Base-by-base conservation (phyloP, 2,888 invertebrate genomes). In the Euphydryas editha region DNA sequence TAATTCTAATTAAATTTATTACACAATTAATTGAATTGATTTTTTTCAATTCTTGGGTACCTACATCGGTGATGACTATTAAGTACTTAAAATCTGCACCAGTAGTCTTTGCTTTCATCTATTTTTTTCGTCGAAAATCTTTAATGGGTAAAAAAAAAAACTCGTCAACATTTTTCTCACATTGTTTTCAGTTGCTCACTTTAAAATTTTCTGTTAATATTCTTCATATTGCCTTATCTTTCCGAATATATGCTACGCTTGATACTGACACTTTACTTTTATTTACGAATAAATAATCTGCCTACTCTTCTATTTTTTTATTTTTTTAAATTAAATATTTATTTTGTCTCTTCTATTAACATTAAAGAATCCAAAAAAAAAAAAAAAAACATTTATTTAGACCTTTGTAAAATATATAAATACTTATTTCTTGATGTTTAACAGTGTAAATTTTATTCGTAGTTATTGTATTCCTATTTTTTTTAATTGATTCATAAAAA, bases 151-250 rank as follows among this genome's bases (percentile, higher is more conserved):
- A 18, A 49, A 56, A 51, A 58, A 62, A 62, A 44, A 57, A 66
- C 66, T 57, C 57, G 57, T 56, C 55, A 60, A 39, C 66, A 51
- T 68, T 62, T 58, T 44, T 46, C 61, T 39, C 37, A 59, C 65
- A 68, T 72, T 68, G 67, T 69, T 72, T 71, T 67, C 65, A 62
- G 59, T 42, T 68, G 70, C 73, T 77, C 77, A 74, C 75, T 77
- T 79, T 68, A 76, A 78, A 79, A 79, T 80, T 78, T 78, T 76
- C 78, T 77, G 81, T 81, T 83, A 78, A 80, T 80, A 81, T 81
- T 78, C 75, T 69, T 71, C 73, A 72, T 75, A 77, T 78, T 68
- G 72, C 71, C 69, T 66, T 73, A 74, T 75, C 75, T 75, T 69
- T 70, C 68, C 67, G 66, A 63, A 65, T 54, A 69, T 68, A 59